Percentiles rank a stretch among this genome's conserved stretches.
These are phyloP conservation scores for Coenonympha glycerion DNA, from an alignment of 2,888 invertebrate genomes.

Conservation along the genomic window DNA sequence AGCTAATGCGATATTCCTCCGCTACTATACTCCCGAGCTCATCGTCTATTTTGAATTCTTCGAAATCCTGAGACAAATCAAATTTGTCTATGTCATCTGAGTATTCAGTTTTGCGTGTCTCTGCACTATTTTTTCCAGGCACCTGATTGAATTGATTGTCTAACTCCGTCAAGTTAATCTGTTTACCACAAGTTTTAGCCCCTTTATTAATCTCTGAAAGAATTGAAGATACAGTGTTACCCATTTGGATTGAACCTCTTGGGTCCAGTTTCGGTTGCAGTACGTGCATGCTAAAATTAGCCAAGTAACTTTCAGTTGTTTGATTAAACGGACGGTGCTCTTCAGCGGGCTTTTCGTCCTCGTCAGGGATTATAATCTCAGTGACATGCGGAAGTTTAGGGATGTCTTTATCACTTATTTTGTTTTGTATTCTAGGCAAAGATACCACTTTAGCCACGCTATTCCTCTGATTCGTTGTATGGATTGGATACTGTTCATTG, in stretches of 20 bases:
- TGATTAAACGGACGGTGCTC: conserved; percentile 56
- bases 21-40: conserved; percentile 75
- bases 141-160: conserved; percentile 64
- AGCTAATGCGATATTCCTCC: conserved; percentile 72
- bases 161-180: conserved; percentile 64
- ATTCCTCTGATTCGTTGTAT: conserved; percentile 56
- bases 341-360: conserved; percentile 69
- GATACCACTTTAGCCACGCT: conserved; percentile 67
- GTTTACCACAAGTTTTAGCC: conserved; percentile 61
- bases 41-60: conserved; percentile 86
- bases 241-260: conserved; percentile 77
- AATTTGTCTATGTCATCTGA: conserved; percentile 77
- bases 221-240: conserved; percentile 77
- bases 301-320: conserved; percentile 57
- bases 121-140: conserved; percentile 48
- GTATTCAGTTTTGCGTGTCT: conserved; percentile 63
- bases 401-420: conserved; percentile 77
- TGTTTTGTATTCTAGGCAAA: conserved; percentile 62
- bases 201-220: conserved; percentile 76
- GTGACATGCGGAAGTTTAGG: conserved; percentile 85
- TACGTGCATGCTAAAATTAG: conserved; percentile 60
- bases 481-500: conserved; percentile 66
- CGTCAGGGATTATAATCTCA: conserved; percentile 82
- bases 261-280: conserved; percentile 67
- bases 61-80: conserved; percentile 84